A percentile compares a stretch with the other conserved stretches of the same genome.
Evolutionary conservation across 1,140 invertebrate species (phyloP).

Genomic region (Leptopilina clavipes): DNA sequence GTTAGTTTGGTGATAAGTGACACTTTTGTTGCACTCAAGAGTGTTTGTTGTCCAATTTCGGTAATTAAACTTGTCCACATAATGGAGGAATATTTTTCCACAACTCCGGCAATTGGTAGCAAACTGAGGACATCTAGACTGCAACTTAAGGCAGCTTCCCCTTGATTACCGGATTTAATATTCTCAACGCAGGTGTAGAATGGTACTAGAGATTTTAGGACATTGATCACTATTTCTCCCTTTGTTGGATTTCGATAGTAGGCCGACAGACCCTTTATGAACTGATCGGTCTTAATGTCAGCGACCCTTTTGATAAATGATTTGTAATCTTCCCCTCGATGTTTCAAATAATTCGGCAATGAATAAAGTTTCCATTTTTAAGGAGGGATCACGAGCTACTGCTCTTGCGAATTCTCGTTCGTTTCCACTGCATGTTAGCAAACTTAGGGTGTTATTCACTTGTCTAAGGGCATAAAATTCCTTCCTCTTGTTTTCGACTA

Average conservation of each 20-base stretch:
- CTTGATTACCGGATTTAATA: not conserved
- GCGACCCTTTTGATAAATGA: not conserved
- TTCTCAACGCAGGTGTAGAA: not conserved
- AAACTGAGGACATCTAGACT: not conserved
- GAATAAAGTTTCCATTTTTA: not conserved
- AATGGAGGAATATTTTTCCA: not conserved
- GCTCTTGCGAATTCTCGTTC: not conserved
- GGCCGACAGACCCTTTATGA: not conserved
- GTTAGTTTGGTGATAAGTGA: too few species aligned
- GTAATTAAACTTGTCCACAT: not conserved
- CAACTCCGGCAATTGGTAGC: not conserved
- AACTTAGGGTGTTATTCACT: not conserved
- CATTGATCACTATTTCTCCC: not conserved
- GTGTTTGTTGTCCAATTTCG: too few species aligned
- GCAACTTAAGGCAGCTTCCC: not conserved
- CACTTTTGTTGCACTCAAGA: too few species aligned
- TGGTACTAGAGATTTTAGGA: not conserved
- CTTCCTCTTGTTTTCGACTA: not conserved
- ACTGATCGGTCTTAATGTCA: not conserved
- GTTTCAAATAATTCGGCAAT: not conserved
- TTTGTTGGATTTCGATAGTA: not conserved
- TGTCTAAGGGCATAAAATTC: not conserved
- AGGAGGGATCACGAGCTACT: not conserved
- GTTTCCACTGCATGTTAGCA: not conserved
- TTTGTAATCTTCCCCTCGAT: not conserved